Evolutionary conservation across 2,113 vertebrate genomes (phyloP).

Genomic region (Otis tarda): DNA sequence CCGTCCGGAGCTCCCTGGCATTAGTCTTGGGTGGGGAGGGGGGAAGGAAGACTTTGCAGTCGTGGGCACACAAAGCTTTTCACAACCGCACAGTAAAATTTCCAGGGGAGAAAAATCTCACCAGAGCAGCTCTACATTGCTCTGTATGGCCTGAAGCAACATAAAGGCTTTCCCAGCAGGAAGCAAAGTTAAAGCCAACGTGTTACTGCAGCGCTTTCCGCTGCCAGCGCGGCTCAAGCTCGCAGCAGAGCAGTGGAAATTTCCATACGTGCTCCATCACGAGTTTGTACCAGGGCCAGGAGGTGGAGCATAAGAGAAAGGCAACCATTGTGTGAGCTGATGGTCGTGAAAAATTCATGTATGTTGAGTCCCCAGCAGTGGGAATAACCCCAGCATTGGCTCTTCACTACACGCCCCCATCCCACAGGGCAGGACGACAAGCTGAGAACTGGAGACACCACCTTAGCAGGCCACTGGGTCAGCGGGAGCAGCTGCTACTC

Average conservation of each 20-base stretch:
- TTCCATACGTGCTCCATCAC: not conserved
- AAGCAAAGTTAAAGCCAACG: accelerated
- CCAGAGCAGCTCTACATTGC: accelerated
- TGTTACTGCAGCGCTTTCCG: accelerated
- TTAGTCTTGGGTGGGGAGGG: too few species aligned
- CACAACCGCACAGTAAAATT: not conserved
- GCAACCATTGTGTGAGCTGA: not conserved
- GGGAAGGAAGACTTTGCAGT: too few species aligned
- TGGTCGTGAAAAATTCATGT: accelerated
- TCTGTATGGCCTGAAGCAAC: accelerated
- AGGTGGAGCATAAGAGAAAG: not conserved
- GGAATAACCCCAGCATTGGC: not conserved
- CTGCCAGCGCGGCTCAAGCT: too few species aligned
- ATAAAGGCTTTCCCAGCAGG: accelerated
- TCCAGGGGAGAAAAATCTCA: accelerated
- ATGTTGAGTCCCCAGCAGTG: accelerated
- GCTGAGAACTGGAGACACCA: too few species aligned
- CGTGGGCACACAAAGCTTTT: accelerated
- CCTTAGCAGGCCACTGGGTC: not conserved
- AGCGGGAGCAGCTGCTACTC: not conserved
- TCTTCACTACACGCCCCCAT: accelerated
- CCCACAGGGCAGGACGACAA: too few species aligned
- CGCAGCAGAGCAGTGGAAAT: conserved; percentile 24
- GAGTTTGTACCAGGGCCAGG: not conserved
- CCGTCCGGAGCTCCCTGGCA: too few species aligned